Percentiles rank a stretch among this genome's conserved stretches.
Conservation (phyloP, 2,113 vertebrate genomes). For the Hepsetus odoe region DNA sequence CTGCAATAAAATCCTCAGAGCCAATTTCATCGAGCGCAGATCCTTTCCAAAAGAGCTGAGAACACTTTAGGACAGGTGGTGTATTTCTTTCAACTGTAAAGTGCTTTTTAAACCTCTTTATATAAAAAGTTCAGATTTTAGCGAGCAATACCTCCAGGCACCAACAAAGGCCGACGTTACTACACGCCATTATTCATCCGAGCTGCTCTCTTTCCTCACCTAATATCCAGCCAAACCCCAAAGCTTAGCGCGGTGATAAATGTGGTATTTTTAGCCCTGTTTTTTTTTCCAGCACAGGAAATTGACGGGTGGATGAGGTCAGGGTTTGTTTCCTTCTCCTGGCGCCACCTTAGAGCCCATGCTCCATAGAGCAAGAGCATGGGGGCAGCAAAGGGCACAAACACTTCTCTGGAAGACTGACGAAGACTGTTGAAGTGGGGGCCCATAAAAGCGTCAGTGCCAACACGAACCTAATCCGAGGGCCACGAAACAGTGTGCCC, state of each 20-base stretch:
- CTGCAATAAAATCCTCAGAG: too few species aligned
- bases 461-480: conserved; percentile 47
- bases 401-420: conserved; percentile 42
- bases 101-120: too few species aligned
- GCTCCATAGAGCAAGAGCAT: conserved; percentile 51
- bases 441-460: conserved; percentile 43
- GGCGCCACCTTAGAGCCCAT: conserved; percentile 56
- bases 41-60: too few species aligned
- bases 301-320: conserved; percentile 72
- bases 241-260: conserved; percentile 28
- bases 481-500: conserved; percentile 12
- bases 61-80: too few species aligned
- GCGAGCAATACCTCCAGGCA: too few species aligned
- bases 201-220: conserved; percentile 14
- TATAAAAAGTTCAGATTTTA: too few species aligned
- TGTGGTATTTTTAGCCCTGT: conserved; percentile 60
- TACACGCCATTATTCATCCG: background rate
- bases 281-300: conserved; percentile 71
- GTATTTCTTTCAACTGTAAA: too few species aligned
- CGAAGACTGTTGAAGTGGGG: conserved; percentile 37
- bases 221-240: background rate
- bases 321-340: conserved; percentile 61
- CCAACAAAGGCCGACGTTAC: background rate
- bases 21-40: too few species aligned
- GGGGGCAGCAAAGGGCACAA: background rate